Base-by-base conservation (phyloP, 2,888 invertebrate species). In the Hyppa rectilinea region DNA sequence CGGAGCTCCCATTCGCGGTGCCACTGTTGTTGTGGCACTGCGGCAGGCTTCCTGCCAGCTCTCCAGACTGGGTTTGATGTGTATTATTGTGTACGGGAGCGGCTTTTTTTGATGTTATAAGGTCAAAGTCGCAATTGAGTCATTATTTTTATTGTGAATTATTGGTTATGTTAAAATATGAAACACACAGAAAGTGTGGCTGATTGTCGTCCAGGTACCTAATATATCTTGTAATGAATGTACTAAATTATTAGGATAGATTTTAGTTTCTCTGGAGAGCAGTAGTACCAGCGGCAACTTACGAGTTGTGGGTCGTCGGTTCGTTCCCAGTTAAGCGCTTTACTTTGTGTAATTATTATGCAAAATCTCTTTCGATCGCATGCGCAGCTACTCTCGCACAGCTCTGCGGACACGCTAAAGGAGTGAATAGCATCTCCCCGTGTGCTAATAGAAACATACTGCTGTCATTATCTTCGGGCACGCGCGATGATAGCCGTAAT, bases 371-470 rank as follows among this genome's bases (percentile, higher is more conserved):
- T n/a, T n/a, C n/a, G n/a, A n/a, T n/a, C n/a, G n/a, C n/a, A n/a
- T n/a, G n/a, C n/a, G 36, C 29, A 14, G 5, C 17, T 38, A 31
- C 26, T 12, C 26, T 53, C 43, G 10, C 12, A 58, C 3, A 38
- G 17, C 17, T 40, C 3, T 36, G 6, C 17, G 55, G n/a, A 10
- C 23, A 34, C 17, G 7, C n/a, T 12, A 10, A 31, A 31, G n/a
- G 26, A 62, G 36, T 29, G 26, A 20, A n/a, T 26, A 65, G 38
- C n/a, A 53, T 71, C 17, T 34, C 17, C 38, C 6, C 3, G 58
- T n/a, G 62, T 12, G 53, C 45, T 62, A 73, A 71, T 47, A 53
- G 53, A 47, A 73, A 73, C 53, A 63, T 40, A 47, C 7, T 3
- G 45, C n/a, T 20, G 60, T 52, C 50, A 60, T 71, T 60, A 71